Base-by-base conservation (phyloP, 2,113 vertebrate species). In the Lophura nycthemera region DNA sequence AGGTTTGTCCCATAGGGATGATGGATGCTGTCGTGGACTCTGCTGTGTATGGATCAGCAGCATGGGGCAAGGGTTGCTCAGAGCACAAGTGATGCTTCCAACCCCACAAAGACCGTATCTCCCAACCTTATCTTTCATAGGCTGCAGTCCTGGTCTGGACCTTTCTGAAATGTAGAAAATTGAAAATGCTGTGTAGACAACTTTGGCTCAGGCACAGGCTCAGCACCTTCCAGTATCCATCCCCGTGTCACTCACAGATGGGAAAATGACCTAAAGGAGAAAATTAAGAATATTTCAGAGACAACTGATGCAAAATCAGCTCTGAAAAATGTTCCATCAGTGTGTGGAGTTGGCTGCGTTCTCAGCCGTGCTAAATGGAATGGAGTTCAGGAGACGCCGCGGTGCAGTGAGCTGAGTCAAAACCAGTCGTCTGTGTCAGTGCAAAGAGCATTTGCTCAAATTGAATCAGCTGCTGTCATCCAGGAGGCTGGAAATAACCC, bases 331-430 rank as follows among this genome's bases (percentile, higher is more conserved):
- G 57, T 66, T 48, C 43, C 1, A 1, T 81, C 67, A 13, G 30
- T 48, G 75, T 30, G 66, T 13, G 24, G 75, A 34, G 82, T 9
- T 1, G 78, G 73, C 65, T 78, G 47, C 9, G 2, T 64, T 67
- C 85, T 85, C 47, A 15, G 6, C 57, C 54, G 74, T 42, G 73
- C 48, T 89, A 75, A 94, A 93, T 87, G 85, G 85, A 61, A 83
- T 13, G 47, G 92, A 83, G 85, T 67, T 82, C 30, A 72, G 45
- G 71, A 60, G 36, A 71, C 72, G 21, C 43, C 60, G 82, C 84
- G 90, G 63, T 89, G 89, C 90, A 72, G 82, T 56, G 52, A n/a
- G 90, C 63, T 34, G 82, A 91, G 79, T 75, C 89, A 71, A 82
- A 95, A 72, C 70, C 89, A 63, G 52, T 57, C 24, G 2, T 17